Conservation (phyloP, 1,140 invertebrate species). For the Sipha flava region DNA sequence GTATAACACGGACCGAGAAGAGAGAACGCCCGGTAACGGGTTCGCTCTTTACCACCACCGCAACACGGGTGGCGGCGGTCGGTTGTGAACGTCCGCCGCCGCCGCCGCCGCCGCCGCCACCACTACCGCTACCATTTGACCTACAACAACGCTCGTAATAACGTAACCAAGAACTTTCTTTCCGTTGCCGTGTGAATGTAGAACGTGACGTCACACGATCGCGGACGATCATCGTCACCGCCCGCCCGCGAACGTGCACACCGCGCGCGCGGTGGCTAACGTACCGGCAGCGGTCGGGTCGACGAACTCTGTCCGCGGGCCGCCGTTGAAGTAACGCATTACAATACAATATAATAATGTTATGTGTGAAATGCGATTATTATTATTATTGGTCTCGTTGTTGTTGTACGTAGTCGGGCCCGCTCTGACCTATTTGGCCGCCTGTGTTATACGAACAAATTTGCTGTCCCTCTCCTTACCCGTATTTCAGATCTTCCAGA, state of each 20-base stretch:
- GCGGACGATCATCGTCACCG: background rate
- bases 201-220: slow-evolving; percentile 20
- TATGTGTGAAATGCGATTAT: background rate
- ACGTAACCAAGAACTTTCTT: slow-evolving; percentile 33
- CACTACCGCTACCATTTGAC: slow-evolving; percentile 13
- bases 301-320: background rate
- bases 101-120: background rate
- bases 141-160: slow-evolving; percentile 32
- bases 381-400: no score
- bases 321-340: background rate
- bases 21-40: slow-evolving; percentile 3
- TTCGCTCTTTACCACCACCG: background rate
- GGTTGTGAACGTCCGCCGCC: background rate
- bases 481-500: no score
- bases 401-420: no score
- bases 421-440: no score
- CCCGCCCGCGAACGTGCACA: background rate
- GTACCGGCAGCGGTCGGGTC: background rate
- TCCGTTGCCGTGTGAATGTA: slow-evolving; percentile 23
- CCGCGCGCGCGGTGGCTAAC: no score
- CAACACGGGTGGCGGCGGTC: background rate
- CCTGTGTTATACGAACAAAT: no score
- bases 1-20: background rate
- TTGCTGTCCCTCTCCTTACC: no score
- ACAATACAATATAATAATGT: background rate